These are phyloP conservation scores for Dugesia japonica DNA, from an alignment of 2,888 invertebrate species.

Conservation along the genomic window DNA sequence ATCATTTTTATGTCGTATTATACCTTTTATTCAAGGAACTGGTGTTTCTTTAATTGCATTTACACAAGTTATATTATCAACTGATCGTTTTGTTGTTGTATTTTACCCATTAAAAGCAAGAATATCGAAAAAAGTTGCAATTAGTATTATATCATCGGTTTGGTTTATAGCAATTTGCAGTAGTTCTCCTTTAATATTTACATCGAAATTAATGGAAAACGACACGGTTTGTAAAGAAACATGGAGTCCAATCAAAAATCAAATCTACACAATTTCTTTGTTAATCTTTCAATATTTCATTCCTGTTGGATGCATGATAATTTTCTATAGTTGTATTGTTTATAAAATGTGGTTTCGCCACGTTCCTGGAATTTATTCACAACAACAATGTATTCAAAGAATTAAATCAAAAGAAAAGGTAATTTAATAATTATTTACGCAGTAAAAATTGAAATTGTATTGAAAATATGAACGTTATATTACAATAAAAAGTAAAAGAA, in stretches of 20 bases:
- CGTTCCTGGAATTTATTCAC: constrained; percentile 2
- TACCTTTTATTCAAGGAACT: constrained; percentile 25
- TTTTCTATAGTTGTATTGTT: constrained; percentile 25
- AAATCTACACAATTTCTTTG: constrained; percentile 20
- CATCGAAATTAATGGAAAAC: background rate
- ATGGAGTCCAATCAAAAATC: constrained; percentile 9
- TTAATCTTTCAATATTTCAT: constrained; percentile 27
- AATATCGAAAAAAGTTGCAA: constrained; percentile 12
- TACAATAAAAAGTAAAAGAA: no score
- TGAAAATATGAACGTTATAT: no score
- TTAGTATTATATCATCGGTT: background rate
- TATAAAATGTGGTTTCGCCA: constrained; percentile 26
- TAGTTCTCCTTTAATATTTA: constrained; percentile 14
- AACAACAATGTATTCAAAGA: constrained; percentile 10
- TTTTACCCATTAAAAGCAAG: background rate
- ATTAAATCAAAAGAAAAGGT: constrained; percentile 24
- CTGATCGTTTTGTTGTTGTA: constrained; percentile 23
- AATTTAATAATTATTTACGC: background rate
- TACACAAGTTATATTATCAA: constrained; percentile 23
- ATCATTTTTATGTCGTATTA: constrained; percentile 20
- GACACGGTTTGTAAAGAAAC: background rate
- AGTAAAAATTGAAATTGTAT: background rate
- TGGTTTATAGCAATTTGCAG: constrained; percentile 17
- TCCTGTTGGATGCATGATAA: constrained; percentile 21
- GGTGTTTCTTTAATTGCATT: constrained; percentile 23